Evolutionary conservation across 2,797 vertebrate genomes (phyloP), one percentile per base, ranked within the genome.

Genomic region (Gambusia yucatana): DNA sequence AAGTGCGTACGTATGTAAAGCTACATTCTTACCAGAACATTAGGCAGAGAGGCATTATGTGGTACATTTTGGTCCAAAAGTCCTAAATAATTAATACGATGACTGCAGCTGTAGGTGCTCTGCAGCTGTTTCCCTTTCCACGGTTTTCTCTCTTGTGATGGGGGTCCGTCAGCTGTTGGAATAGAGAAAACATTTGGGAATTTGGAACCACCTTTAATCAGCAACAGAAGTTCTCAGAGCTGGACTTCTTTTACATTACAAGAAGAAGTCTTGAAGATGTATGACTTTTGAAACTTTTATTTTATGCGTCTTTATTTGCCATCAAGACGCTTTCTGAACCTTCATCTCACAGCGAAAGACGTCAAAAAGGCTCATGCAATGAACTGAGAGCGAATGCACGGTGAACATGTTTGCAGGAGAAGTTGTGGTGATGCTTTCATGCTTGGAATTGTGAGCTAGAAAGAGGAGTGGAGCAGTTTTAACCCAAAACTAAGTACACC

Each of bases 21-120:
- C 14, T 33, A 17, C 30, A 16, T 61, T 33, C 28, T 61, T 61
- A 33, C 92, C 30, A 39, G 63, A 8, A 39, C 63, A 39, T 39
- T 9, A 65, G 33, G 17, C 16, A 65, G 33, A 65, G 33, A 17
- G 39, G 33, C 33, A 65, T 22, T 63, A 65, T 39, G 61, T 65
- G 61, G 16, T 17, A 10, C 61, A 10, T 65, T 65, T 65, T 1
- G 1, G 33, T 65, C 8, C 20, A 10, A 10, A 65, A 39, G 25
- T 55, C 52, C 9, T 63, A 13, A 33, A 61, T 61, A 61, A 63
- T 63, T 63, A 17, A 65, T 65, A 36, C 7, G 1, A 17, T 33
- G 11, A 33, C 6, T 61, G 59, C 33, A 22, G 61, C 61, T 65
- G 33, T 36, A 20, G 17, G 33, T 65, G 16, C 61, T 39, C 30